Evolutionary conservation across 2,797 vertebrate genomes (phyloP), one percentile per base, ranked within the genome.

Genomic region (Enteromius trimaculatus): DNA sequence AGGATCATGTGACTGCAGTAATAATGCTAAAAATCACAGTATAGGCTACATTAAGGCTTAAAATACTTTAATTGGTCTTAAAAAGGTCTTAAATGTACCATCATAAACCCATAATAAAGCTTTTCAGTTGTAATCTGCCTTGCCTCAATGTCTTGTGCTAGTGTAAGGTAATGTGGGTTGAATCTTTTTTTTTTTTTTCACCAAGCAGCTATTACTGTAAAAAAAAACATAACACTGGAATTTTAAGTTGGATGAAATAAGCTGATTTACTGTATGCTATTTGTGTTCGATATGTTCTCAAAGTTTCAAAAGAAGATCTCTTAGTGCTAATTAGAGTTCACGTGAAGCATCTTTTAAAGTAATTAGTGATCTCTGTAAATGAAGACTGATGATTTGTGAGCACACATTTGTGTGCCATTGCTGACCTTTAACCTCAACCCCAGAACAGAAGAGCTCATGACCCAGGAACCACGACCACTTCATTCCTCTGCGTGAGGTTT

Each of bases 401-500:
- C 42, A 16, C 60, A 47, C 58, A 49, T 49, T 14, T 78, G 17
- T 58, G 3, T 47, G 26, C 76, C 76, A 10, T 78, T 65, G 10
- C 17, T 78, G 42, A 78, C 19, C 77, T 64, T 78, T 65, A 42
- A 78, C 42, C 42, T 78, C 3, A 31, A 9, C 42, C 39, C 76
- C 26, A 49, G 39, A 77, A 53, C 6, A 74, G 29, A 72, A 34
- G 26, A 37, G 19, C 51, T 75, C 31, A 23, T 62, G 23, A 77
- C 13, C n/a, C 29, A 77, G 34, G 21, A 62, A 62, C 55, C 23
- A 58, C 23, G 31, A 39, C 1, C 3, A 58, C 13, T 37, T 23
- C 7, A 23, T 37, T 17, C 34, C 7, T 17, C 13, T 76, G 37
- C 53, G 17, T 21, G 31, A n/a, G 34, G 31, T 37, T 66, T 66